A percentile compares a stretch with the other conserved stretches of the same genome.
These are phyloP conservation scores for Catharus ustulatus DNA, from an alignment of 2,797 vertebrate species.

Conservation along the genomic window DNA sequence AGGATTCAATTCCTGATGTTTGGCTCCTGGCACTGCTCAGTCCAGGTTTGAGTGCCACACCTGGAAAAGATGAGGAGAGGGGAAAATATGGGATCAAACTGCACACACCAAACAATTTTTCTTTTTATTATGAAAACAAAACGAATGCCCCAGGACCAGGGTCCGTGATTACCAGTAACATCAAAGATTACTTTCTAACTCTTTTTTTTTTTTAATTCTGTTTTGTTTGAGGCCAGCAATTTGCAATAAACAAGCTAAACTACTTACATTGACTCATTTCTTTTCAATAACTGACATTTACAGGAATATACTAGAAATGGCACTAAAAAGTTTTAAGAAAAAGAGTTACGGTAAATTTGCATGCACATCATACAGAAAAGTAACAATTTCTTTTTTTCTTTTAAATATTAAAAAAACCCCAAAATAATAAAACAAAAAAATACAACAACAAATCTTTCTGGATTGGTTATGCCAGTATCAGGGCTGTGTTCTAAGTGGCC, in stretches of 20 bases:
- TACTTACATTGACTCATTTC: conserved; percentile 80
- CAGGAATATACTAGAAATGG: conserved; percentile 94
- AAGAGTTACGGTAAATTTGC: conserved; percentile 90
- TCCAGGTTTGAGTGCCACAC: not conserved
- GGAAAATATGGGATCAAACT: not conserved
- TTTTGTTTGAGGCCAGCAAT: conserved; percentile 78
- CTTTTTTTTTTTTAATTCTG: conserved; percentile 53
- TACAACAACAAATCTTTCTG: conserved; percentile 49
- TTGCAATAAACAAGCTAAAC: conserved; percentile 83
- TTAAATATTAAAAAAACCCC: conserved; percentile 87
- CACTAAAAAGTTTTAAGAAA: conserved; percentile 89
- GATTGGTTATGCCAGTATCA: conserved; percentile 49
- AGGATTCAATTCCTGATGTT: accelerated
- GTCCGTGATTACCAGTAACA: conserved; percentile 91
- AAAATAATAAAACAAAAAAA: conserved; percentile 76
- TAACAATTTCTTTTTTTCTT: conserved; percentile 63
- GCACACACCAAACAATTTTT: conserved; percentile 28
- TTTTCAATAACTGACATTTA: conserved; percentile 86
- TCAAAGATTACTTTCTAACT: conserved; percentile 85
- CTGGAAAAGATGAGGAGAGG: not conserved
- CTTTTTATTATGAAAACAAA: conserved; percentile 94
- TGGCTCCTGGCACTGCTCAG: not conserved
- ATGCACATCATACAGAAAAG: conserved; percentile 94
- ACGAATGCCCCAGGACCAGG: conserved; percentile 86
- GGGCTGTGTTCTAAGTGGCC: conserved; percentile 19